Evolutionary conservation across 2,797 vertebrate species (phyloP).

Genomic region (Girardinus metallicus): DNA sequence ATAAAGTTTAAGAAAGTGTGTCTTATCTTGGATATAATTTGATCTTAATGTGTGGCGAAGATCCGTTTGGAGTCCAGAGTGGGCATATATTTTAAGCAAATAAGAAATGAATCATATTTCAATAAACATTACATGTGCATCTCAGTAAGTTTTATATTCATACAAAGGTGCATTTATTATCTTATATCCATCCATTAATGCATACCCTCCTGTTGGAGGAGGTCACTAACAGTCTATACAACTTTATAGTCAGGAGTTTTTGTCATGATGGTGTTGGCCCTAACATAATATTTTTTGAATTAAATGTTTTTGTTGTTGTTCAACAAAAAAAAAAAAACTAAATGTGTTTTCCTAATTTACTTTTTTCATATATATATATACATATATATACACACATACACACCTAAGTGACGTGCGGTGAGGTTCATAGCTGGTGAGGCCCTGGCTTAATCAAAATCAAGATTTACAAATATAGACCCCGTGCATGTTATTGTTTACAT

Average conservation of each 20-base stretch:
- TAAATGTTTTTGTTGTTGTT: not conserved
- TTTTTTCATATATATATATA: not conserved
- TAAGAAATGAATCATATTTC: not conserved
- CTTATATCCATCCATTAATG: not conserved
- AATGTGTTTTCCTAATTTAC: too few species aligned
- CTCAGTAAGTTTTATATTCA: not conserved
- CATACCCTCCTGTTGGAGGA: not conserved
- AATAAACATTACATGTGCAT: not conserved
- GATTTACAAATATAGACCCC: too few species aligned
- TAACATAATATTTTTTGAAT: not conserved
- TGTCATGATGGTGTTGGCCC: not conserved
- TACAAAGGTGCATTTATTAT: not conserved
- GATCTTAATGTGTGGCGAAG: not conserved
- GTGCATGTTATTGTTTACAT: too few species aligned
- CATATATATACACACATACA: too few species aligned
- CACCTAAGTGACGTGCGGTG: too few species aligned
- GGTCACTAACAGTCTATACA: not conserved
- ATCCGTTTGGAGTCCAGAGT: not conserved
- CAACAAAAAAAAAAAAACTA: not conserved
- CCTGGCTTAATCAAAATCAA: too few species aligned
- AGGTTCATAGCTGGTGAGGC: too few species aligned
- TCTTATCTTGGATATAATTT: not conserved
- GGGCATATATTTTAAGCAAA: not conserved
- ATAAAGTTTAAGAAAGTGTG: not conserved
- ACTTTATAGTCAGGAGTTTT: not conserved